Conservation (phyloP, 1,140 invertebrate species). For the Megathymus violae region DNA sequence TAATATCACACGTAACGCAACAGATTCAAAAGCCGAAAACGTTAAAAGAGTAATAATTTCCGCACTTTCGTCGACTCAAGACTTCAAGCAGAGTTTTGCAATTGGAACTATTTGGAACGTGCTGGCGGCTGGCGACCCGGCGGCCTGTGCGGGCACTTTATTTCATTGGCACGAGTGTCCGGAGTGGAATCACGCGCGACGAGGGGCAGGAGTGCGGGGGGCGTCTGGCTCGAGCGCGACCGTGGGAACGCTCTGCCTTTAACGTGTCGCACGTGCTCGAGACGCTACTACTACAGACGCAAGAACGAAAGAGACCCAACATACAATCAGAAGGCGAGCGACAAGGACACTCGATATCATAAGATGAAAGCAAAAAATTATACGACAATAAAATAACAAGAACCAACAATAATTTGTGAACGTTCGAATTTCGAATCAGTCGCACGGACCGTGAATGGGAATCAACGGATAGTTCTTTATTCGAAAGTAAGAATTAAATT, state of each 20-base stretch:
- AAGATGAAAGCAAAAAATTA: constrained; percentile 61
- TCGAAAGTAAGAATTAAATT: constrained; percentile 65
- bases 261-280: constrained; percentile 81
- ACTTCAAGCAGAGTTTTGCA: constrained; percentile 66
- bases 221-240: constrained; percentile 67
- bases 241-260: constrained; percentile 82
- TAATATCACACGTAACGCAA: too few species aligned
- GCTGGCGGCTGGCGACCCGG: constrained; percentile 34
- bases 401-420: constrained; percentile 76
- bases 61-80: constrained; percentile 63
- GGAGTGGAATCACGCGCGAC: constrained; percentile 74
- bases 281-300: constrained; percentile 63
- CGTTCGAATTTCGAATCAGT: constrained; percentile 60
- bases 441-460: constrained; percentile 62
- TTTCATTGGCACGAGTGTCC: constrained; percentile 78
- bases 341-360: constrained; percentile 49
- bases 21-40: constrained; percentile 15
- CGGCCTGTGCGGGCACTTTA: constrained; percentile 68
- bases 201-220: constrained; percentile 51
- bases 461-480: constrained; percentile 53
- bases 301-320: constrained; percentile 54
- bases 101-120: constrained; percentile 61
- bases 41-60: constrained; percentile 27
- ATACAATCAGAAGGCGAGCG: constrained; percentile 16
- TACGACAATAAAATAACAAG: constrained; percentile 74